Conservation (phyloP, 1,140 invertebrate species). For the Teleogryllus occipitalis region DNA sequence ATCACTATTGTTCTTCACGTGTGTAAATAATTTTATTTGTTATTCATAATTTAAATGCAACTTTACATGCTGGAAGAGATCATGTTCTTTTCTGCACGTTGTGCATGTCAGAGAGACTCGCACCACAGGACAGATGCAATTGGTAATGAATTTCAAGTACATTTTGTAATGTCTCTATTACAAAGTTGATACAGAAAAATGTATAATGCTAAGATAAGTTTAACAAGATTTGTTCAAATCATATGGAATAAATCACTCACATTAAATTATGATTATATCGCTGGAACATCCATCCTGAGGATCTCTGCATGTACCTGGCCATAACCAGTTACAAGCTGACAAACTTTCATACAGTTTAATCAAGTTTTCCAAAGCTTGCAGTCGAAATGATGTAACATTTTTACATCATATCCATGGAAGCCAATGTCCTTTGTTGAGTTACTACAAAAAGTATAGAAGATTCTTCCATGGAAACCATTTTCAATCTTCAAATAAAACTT, state of each 20-base stretch:
- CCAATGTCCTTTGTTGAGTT: not conserved
- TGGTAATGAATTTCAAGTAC: not conserved
- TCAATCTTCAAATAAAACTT: not conserved
- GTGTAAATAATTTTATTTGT: not conserved
- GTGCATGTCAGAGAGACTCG: not conserved
- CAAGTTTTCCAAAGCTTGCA: not conserved
- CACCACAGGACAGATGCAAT: not conserved
- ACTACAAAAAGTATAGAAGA: not conserved
- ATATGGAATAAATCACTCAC: not conserved
- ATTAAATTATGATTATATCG: not conserved
- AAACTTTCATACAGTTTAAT: not conserved
- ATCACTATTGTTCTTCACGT: not conserved
- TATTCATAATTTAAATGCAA: not conserved
- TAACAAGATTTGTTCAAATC: not conserved
- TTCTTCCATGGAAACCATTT: not conserved
- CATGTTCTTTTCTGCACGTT: not conserved
- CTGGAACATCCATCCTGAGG: constrained; percentile 3
- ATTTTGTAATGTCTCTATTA: not conserved
- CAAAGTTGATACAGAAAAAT: not conserved
- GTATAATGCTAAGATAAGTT: too few relatives aligned
- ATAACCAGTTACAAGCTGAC: not conserved
- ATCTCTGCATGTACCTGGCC: not conserved
- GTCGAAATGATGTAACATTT: not conserved
- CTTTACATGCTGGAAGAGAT: not conserved
- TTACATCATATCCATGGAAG: not conserved